These are phyloP conservation scores for Spodoptera littoralis DNA, from an alignment of 2,888 invertebrate species.

Conservation along the genomic window DNA sequence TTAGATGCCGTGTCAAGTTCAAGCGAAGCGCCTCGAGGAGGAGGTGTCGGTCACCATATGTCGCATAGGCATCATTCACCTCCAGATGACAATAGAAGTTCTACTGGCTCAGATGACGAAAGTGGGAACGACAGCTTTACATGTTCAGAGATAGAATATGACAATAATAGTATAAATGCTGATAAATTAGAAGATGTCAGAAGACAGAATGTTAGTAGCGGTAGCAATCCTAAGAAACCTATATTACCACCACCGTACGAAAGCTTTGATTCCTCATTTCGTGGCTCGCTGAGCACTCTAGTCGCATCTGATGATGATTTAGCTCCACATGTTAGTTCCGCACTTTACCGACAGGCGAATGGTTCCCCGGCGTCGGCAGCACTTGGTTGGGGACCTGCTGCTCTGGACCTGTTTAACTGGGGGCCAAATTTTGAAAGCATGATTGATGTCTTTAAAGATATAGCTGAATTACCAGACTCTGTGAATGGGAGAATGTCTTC, in stretches of 20 bases:
- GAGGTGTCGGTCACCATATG: conserved; percentile 91
- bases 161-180: conserved; percentile 95
- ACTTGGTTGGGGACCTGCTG: conserved; percentile 94
- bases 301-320: conserved; percentile 98
- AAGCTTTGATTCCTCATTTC: conserved; percentile 97
- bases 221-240: conserved; percentile 89
- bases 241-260: conserved; percentile 94
- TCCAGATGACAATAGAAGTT: conserved; percentile 92
- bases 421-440: conserved; percentile 98
- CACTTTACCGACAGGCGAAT: conserved; percentile 93
- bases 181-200: conserved; percentile 92
- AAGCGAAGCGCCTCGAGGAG: conserved; percentile 93
- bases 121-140: conserved; percentile 99
- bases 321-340: conserved; percentile 93
- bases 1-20: conserved; percentile 98
- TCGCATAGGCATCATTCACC: conserved; percentile 93
- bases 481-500: conserved; percentile 92
- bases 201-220: conserved; percentile 87
- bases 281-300: conserved; percentile 97
- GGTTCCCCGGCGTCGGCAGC: conserved; percentile 94
- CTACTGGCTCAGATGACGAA: conserved; percentile 95
- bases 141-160: conserved; percentile 99
- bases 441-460: conserved; percentile 98
- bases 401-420: conserved; percentile 94
- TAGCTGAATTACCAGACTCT: conserved; percentile 97